Percentiles rank a stretch among this genome's conserved stretches.
Evolutionary conservation across 2,113 vertebrate species (phyloP).

Genomic region (Poeciliopsis turrubarensis): DNA sequence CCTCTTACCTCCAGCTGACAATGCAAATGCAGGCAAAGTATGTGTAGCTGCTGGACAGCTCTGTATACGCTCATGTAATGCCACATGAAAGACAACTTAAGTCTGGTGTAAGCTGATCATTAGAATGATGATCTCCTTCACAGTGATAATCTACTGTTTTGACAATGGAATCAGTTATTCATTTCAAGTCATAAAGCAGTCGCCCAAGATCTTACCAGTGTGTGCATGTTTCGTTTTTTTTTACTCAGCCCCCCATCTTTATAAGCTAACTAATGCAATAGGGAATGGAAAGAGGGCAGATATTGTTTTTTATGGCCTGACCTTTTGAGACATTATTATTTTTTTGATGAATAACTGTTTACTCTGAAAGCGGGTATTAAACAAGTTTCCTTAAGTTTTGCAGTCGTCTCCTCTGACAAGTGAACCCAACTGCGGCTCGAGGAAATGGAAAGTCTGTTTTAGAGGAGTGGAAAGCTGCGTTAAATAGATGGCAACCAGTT

Average conservation of each 20-base stretch:
- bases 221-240: slow-evolving; percentile 24
- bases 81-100: slow-evolving; percentile 33
- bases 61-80: slow-evolving; percentile 40
- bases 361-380: slow-evolving; percentile 74
- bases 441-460: slow-evolving; percentile 63
- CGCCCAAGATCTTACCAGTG: slow-evolving; percentile 12
- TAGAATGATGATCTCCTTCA: slow-evolving; percentile 19
- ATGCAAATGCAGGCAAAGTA: slow-evolving; percentile 79
- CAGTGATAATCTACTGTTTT: slow-evolving; percentile 35
- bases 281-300: slow-evolving; percentile 75
- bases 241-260: slow-evolving; percentile 40
- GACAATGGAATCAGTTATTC: slow-evolving; percentile 38
- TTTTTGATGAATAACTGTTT: slow-evolving; percentile 83
- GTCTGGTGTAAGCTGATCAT: slow-evolving; percentile 33
- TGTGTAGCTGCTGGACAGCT: slow-evolving; percentile 70
- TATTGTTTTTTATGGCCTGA: slow-evolving; percentile 85
- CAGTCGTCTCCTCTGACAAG: slow-evolving; percentile 55
- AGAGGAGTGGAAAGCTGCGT: slow-evolving; percentile 66
- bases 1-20: slow-evolving; percentile 73
- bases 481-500: slow-evolving; percentile 77
- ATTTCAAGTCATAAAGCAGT: slow-evolving; percentile 39
- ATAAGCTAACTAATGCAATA: slow-evolving; percentile 71
- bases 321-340: slow-evolving; percentile 83
- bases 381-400: slow-evolving; percentile 68
- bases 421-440: slow-evolving; percentile 53